These are phyloP conservation scores for Mystacides longicornis DNA, from an alignment of 2,888 invertebrate genomes.

Conservation along the genomic window DNA sequence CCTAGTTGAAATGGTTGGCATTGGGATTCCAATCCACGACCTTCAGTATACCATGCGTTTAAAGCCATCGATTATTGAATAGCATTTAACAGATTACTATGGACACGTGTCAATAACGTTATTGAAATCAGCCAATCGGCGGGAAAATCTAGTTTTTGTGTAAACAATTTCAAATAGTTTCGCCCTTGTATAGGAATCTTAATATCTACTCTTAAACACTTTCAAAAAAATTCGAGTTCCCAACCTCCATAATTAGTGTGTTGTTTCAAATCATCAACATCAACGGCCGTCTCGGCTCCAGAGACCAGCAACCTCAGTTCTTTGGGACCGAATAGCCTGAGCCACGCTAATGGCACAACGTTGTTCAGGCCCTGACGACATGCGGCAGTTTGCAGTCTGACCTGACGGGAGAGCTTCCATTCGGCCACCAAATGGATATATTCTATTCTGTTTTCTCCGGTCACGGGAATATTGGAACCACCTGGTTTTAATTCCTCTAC, in stretches of 20 bases:
- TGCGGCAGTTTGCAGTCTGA: constrained; percentile 76
- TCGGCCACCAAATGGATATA: constrained; percentile 96
- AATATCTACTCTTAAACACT: too few relatives aligned
- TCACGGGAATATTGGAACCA: constrained; percentile 86
- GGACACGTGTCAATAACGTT: too few relatives aligned
- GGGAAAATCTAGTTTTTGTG: too few relatives aligned
- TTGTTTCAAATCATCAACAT: constrained; percentile 76
- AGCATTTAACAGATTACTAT: too few relatives aligned
- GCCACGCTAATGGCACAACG: constrained; percentile 86
- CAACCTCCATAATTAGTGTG: constrained; percentile 84
- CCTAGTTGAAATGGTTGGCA: too few relatives aligned
- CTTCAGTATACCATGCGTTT: too few relatives aligned
- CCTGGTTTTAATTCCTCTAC: constrained; percentile 86
- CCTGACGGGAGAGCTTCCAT: constrained; percentile 76
- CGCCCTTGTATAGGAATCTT: too few relatives aligned
- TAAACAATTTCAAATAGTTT: too few relatives aligned
- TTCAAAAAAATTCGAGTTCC: too few relatives aligned
- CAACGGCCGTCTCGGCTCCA: constrained; percentile 90
- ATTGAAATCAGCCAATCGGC: too few relatives aligned
- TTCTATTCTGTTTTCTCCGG: constrained; percentile 86
- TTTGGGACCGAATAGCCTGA: constrained; percentile 84
- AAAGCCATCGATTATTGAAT: too few relatives aligned
- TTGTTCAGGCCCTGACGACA: constrained; percentile 87
- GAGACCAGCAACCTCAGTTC: constrained; percentile 96
- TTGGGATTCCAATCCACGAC: too few relatives aligned